phyloP scores from a whole-genome alignment of 2,113 vertebrate genomes.

The Lipotes vexillifer region DNA sequence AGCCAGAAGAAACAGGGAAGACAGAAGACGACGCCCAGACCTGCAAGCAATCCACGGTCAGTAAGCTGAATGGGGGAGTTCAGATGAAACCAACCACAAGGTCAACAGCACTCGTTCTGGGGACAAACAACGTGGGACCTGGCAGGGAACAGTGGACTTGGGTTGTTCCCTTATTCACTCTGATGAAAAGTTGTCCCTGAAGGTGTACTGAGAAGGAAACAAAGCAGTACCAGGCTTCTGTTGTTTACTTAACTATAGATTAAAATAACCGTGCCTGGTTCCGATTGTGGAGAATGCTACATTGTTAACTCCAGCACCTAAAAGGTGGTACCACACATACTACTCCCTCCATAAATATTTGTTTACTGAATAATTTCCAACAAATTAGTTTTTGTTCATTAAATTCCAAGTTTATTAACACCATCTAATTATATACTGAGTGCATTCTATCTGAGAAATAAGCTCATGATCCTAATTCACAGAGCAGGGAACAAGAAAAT shows the following conservation, averaged over 20 bases:
- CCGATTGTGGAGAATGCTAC: background rate
- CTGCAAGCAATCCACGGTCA: background rate
- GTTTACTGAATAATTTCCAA: background rate
- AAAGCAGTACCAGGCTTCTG: background rate
- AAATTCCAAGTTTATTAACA: background rate
- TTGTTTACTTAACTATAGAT: background rate
- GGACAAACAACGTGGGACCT: accelerated
- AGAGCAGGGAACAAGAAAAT: background rate
- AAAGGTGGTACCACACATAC: background rate
- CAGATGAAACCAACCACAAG: background rate
- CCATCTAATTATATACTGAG: background rate
- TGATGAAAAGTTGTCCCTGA: background rate
- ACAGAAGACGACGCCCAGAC: background rate
- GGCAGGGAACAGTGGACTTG: background rate
- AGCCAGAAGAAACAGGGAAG: background rate
- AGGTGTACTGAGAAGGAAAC: background rate
- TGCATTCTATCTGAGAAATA: background rate
- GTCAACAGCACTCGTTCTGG: background rate
- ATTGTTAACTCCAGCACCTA: background rate
- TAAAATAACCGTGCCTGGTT: background rate
- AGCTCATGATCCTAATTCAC: conserved; percentile 28
- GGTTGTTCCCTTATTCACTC: background rate
- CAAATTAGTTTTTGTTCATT: background rate
- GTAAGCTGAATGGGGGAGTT: background rate
- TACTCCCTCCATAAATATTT: background rate